Conservation (phyloP, 2,888 invertebrate genomes). For the Drosophila mercatorum region DNA sequence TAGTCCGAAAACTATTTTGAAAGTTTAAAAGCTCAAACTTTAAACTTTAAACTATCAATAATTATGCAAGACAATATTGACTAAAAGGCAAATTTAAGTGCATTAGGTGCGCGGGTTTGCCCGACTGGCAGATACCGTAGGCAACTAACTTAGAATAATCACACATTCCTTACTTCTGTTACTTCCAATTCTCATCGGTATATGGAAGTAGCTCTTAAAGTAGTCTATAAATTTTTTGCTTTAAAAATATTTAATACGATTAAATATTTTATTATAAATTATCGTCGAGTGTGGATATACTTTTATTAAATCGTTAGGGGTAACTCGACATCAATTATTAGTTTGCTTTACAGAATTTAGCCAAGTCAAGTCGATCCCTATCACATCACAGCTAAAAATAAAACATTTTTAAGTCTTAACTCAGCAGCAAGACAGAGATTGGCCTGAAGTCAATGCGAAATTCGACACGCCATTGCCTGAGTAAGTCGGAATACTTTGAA, state of each 20-base stretch:
- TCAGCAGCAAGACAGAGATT: not conserved
- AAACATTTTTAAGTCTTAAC: not conserved
- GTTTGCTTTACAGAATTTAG: not conserved
- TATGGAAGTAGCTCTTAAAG: too few relatives aligned
- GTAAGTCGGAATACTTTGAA: too few relatives aligned
- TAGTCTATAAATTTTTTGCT: too few relatives aligned
- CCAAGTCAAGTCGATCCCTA: not conserved
- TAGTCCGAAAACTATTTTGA: not conserved
- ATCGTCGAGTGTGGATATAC: too few relatives aligned
- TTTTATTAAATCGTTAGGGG: not conserved
- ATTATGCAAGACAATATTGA: conserved; percentile 3
- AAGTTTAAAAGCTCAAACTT: conserved; percentile 2
- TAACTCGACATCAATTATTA: not conserved
- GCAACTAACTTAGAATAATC: not conserved
- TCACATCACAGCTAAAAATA: not conserved
- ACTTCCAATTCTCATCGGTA: too few relatives aligned
- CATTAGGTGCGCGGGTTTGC: too few relatives aligned
- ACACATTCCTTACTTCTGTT: too few relatives aligned
- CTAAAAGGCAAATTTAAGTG: not conserved
- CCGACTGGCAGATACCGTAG: not conserved
- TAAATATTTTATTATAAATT: too few relatives aligned
- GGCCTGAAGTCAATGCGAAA: not conserved
- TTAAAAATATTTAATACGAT: too few relatives aligned
- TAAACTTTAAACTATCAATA: not conserved
- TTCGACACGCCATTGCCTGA: not conserved